Conservation (phyloP, 2,797 vertebrate species). For the Cygnus olor region DNA sequence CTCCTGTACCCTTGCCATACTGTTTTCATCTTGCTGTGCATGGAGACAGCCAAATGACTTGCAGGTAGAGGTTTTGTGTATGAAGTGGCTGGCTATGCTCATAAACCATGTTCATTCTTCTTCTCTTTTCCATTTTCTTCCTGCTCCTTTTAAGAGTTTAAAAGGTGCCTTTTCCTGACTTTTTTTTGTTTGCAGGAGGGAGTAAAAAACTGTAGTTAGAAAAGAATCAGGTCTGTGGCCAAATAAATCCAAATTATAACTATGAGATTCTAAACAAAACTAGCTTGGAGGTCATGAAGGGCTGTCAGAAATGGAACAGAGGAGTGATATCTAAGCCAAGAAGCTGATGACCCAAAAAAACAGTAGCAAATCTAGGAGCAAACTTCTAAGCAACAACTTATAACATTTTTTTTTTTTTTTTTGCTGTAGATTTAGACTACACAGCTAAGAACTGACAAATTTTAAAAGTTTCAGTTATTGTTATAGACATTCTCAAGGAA, state of each 20-base stretch:
- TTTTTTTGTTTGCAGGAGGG: not conserved
- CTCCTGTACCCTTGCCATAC: not conserved
- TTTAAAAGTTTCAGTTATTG: not conserved
- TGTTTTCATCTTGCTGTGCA: not conserved
- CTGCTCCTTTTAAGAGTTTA: not conserved
- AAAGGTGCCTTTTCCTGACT: not conserved
- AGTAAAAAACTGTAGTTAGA: not conserved
- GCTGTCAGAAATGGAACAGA: not conserved
- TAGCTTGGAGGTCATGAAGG: not conserved
- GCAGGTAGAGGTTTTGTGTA: not conserved
- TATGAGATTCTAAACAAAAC: not conserved
- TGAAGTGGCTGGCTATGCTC: not conserved
- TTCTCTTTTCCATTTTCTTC: accelerated
- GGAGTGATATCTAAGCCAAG: not conserved
- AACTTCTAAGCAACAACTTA: not conserved
- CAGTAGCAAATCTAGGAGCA: not conserved
- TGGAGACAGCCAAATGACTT: not conserved
- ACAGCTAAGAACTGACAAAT: not conserved
- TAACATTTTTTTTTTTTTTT: not conserved
- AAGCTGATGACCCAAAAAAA: not conserved
- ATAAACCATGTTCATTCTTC: accelerated
- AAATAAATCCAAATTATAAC: not conserved
- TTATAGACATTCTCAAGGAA: not conserved
- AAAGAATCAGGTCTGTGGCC: not conserved
- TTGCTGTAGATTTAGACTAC: not conserved